Conservation (phyloP, 2,797 vertebrate species). For the Leuciscus waleckii region DNA sequence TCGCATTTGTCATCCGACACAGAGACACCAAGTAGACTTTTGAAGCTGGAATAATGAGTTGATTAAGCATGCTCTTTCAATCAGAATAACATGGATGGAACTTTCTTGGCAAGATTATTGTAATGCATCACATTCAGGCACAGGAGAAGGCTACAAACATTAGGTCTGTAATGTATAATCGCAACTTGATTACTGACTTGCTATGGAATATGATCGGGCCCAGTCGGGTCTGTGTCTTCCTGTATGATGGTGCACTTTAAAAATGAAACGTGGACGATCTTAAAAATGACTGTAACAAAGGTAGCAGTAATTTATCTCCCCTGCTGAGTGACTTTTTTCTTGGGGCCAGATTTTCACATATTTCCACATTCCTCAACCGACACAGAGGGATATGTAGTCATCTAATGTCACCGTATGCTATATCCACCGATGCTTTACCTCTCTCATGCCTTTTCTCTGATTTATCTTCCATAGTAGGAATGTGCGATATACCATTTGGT, state of each 20-base stretch:
- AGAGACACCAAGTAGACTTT: too few relatives aligned
- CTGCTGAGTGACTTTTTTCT: constrained; percentile 34
- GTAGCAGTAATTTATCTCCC: constrained; percentile 16
- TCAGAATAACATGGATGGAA: too few relatives aligned
- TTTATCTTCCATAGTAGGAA: not conserved
- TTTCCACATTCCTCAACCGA: not conserved
- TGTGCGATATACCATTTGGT: not conserved
- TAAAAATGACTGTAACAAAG: constrained; percentile 46
- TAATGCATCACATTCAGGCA: too few relatives aligned
- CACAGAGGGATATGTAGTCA: constrained; percentile 9
- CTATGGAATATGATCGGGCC: too few relatives aligned
- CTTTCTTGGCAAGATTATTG: too few relatives aligned
- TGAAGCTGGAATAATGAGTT: too few relatives aligned
- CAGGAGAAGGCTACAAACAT: too few relatives aligned
- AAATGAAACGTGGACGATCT: constrained; percentile 46
- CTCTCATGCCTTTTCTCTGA: not conserved
- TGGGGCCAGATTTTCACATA: not conserved
- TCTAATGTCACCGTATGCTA: not conserved
- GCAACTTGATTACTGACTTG: too few relatives aligned
- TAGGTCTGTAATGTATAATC: too few relatives aligned
- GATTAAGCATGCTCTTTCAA: too few relatives aligned
- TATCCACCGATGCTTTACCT: not conserved
- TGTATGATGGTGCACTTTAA: constrained; percentile 52
- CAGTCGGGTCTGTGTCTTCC: too few relatives aligned
- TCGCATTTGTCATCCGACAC: too few relatives aligned